These are phyloP conservation scores for Stichopus horrens DNA, from an alignment of 53 echinoderm and acorn worm species.

Conservation along the genomic window DNA sequence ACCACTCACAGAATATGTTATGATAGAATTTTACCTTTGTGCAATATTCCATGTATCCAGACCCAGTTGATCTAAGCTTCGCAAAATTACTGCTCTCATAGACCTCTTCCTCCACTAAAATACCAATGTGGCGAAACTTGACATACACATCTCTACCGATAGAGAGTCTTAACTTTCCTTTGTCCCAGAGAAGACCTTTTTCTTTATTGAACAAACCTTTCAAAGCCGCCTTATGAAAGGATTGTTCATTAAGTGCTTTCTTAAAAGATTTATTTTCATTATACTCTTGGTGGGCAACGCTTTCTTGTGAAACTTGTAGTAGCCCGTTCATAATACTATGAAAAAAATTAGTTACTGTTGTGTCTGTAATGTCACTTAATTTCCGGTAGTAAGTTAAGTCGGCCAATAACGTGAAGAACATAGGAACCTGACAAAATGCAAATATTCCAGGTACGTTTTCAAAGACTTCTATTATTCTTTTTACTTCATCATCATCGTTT, in stretches of 20 bases:
- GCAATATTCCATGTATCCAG: not conserved
- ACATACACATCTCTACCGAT: not conserved
- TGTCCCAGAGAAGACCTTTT: conserved; percentile 17
- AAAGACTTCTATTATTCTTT: not conserved
- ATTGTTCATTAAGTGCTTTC: not conserved
- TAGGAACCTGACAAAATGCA: conserved; percentile 14
- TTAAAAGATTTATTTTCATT: not conserved
- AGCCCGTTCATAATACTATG: not conserved
- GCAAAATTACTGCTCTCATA: not conserved
- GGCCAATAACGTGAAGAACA: conserved; percentile 9
- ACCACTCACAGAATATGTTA: conserved; percentile 10
- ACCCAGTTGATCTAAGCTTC: not conserved
- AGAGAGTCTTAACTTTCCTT: not conserved
- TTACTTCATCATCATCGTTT: not conserved
- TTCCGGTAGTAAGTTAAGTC: not conserved
- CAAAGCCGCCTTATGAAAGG: not conserved
- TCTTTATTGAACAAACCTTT: not conserved
- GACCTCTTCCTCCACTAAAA: conserved; percentile 23
- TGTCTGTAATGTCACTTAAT: not conserved
- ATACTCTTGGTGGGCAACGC: not conserved
- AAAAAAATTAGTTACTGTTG: conserved; percentile 2
- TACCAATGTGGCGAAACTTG: not conserved
- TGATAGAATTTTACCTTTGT: conserved; percentile 16
- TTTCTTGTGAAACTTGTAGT: not conserved
- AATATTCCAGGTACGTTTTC: not conserved